phyloP scores from a whole-genome alignment of 2,797 vertebrate genomes.

The Halcyon badia region DNA sequence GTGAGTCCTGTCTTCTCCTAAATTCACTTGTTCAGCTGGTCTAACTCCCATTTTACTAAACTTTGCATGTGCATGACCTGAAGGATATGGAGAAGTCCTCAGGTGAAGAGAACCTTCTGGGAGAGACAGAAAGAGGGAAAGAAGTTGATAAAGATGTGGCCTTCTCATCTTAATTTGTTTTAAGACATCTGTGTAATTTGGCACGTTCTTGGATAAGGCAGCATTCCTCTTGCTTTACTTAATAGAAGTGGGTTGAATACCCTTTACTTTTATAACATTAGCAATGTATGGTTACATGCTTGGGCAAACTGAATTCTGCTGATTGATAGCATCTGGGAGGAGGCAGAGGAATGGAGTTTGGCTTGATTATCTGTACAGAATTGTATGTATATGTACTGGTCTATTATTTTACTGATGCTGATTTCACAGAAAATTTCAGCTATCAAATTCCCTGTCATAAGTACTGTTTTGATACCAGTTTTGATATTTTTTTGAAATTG shows the following conservation, averaged over 20 bases:
- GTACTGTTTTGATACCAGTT: neutral
- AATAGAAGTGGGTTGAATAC: neutral
- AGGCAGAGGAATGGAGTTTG: neutral
- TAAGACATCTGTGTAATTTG: neutral
- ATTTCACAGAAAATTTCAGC: constrained; percentile 28
- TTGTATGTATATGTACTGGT: neutral
- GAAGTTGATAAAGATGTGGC: neutral
- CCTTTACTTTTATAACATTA: neutral
- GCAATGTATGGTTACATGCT: neutral
- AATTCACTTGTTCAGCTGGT: constrained; percentile 44
- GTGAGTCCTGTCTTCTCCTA: constrained; percentile 57
- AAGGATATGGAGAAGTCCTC: constrained; percentile 66
- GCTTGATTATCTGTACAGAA: neutral
- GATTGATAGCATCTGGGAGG: neutral
- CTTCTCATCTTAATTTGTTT: constrained; percentile 25
- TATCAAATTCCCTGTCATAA: neutral
- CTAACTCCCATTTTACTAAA: constrained; percentile 53
- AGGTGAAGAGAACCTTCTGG: constrained; percentile 58
- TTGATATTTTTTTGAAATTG: no score
- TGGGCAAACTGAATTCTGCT: neutral
- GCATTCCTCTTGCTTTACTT: constrained; percentile 11
- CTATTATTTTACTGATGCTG: neutral
- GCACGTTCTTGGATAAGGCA: neutral
- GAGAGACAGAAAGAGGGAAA: constrained; percentile 19
- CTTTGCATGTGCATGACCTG: constrained; percentile 83